Conservation (phyloP, 2,113 vertebrate species). For the Corydoras maculifer region DNA sequence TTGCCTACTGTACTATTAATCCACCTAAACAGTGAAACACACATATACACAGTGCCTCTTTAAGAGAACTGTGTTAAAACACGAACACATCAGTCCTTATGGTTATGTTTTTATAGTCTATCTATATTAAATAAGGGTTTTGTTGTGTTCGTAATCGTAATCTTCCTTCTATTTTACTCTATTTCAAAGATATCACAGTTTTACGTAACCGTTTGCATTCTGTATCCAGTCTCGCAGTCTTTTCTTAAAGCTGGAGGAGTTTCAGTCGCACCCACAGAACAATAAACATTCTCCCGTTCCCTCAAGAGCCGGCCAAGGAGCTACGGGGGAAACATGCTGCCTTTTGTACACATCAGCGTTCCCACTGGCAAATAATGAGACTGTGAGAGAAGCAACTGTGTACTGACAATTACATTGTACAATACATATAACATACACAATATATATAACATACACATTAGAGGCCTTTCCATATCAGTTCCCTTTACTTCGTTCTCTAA, state of each 20-base stretch:
- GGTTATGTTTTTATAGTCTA: no score
- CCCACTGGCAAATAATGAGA: neutral
- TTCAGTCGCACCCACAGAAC: slow-evolving; percentile 4
- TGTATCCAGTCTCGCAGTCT: neutral
- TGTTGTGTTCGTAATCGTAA: no score
- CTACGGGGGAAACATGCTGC: slow-evolving; percentile 2
- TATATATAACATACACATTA: no score
- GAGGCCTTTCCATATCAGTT: no score
- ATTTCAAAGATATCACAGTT: neutral
- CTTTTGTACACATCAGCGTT: neutral
- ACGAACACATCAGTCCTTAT: no score
- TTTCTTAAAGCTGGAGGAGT: neutral
- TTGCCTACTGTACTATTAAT: no score
- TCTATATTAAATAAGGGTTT: no score
- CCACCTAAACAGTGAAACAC: no score
- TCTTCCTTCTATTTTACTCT: neutral
- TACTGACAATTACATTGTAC: neutral
- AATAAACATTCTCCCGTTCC: slow-evolving; percentile 19
- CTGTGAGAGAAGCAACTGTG: neutral
- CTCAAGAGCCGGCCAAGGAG: neutral
- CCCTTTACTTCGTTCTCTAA: no score
- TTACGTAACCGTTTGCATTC: neutral
- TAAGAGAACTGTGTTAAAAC: no score
- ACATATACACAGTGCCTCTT: no score
- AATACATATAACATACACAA: no score